Evolutionary conservation across 2,113 vertebrate genomes (phyloP), one percentile per base, ranked within the genome.

Genomic region (Pleuronectes platessa): DNA sequence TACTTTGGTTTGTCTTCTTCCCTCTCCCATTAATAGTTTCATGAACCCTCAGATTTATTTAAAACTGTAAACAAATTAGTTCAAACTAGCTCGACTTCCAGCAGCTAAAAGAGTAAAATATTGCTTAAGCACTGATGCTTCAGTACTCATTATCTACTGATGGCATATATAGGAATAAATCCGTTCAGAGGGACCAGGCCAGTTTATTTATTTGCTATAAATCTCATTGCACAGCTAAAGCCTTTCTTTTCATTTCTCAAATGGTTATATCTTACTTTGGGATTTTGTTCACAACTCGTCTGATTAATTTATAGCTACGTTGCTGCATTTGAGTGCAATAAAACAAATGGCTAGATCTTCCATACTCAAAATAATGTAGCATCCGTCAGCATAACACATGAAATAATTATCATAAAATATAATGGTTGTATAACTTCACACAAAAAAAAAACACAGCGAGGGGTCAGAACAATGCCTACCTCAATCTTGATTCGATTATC

Each of bases 401-500:
- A 1, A 51, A 51, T 51, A 17, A 51, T 18, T 42, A 3, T 4
- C 31, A 56, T 23, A 9, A 51, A 31, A 18, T 35, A 13, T 14
- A 37, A 42, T 21, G 49, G 27, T 10, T 17, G 10, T 59, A 1
- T 5, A 42, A 56, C 55, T 21, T 47, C 51, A 55, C 6, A 42
- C 4, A 7, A 31, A 31, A 31, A 31, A 7, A 31, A 6, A 31
- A 31, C 31, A 31, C 31, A 31, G 31, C 6, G 31, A 31, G 31
- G 31, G 31, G 31, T 7, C 31, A 31, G 31, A 31, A 31, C 31
- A 7, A 18, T 15, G 37, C 74, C 54, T 94, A 99, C 98, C 96
- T 99, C 97, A 0, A 87, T 89, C 85, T 99, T 99, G 42, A 96
- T 89, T 87, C 95, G 95, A 93, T 97, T 98, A 88, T 99, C 97